A percentile compares a stretch with the other conserved stretches of the same genome.
Evolutionary conservation across 2,797 vertebrate species (phyloP).

Genomic region (Paramormyrops hopkinsi): DNA sequence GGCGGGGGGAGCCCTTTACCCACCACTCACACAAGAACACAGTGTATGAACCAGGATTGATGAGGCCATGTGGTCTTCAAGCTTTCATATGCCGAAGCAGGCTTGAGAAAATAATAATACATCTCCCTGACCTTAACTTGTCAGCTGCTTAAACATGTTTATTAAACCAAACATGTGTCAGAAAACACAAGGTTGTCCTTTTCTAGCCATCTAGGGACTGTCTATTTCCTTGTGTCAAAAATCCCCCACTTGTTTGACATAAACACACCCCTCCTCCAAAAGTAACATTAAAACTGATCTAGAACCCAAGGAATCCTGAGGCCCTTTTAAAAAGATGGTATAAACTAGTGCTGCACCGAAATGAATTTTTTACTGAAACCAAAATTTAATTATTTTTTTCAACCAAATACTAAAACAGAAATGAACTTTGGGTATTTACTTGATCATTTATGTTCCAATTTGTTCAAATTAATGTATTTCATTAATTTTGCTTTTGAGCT

Average conservation of each 20-base stretch:
- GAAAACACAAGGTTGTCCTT: neutral
- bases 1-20: constrained; percentile 51
- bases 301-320: neutral
- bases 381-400: neutral
- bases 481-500: neutral
- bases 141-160: neutral
- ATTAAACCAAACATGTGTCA: neutral
- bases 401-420: neutral
- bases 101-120: neutral
- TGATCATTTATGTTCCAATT: neutral
- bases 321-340: neutral
- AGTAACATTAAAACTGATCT: neutral
- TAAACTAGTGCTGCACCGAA: neutral
- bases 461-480: neutral
- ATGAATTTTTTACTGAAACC: neutral
- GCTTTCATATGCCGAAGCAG: constrained; percentile 28
- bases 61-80: constrained; percentile 63
- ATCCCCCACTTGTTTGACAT: neutral
- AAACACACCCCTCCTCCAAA: neutral
- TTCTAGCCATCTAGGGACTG: neutral
- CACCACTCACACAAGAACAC: constrained; percentile 59
- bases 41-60: constrained; percentile 57
- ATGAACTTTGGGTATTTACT: neutral
- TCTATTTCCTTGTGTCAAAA: neutral
- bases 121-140: neutral